A percentile compares a stretch with the other conserved stretches of the same genome.
phyloP scores from a whole-genome alignment of 2,888 invertebrate genomes.

The Seira musarum region DNA sequence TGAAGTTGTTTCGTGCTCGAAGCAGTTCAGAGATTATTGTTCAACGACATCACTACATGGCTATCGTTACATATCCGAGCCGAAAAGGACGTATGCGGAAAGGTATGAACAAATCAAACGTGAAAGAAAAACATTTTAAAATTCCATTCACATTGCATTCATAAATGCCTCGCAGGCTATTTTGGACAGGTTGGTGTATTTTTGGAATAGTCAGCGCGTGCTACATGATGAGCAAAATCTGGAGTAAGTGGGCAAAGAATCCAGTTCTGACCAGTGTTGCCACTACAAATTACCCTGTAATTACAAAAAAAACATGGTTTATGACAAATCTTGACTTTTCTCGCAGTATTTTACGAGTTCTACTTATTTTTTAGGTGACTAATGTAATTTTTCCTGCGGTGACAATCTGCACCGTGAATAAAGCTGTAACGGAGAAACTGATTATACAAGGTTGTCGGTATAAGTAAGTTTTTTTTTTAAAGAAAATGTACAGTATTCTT shows the following conservation, averaged over 20 bases:
- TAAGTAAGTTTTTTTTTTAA: constrained; percentile 61
- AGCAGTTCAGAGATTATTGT: constrained; percentile 64
- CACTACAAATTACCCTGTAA: constrained; percentile 66
- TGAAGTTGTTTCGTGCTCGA: constrained; percentile 37
- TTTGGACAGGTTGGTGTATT: constrained; percentile 64
- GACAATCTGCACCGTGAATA: constrained; percentile 65
- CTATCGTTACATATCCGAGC: constrained; percentile 64
- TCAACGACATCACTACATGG: constrained; percentile 65
- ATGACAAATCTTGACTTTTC: neutral
- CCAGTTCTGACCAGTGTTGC: constrained; percentile 67
- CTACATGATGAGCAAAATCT: constrained; percentile 67
- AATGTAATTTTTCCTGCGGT: constrained; percentile 67
- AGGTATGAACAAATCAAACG: constrained; percentile 43
- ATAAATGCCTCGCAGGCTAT: constrained; percentile 44
- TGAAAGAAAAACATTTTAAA: neutral
- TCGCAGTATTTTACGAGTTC: neutral
- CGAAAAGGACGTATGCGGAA: constrained; percentile 57
- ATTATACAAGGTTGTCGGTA: constrained; percentile 64
- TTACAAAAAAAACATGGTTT: neutral
- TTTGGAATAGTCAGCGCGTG: constrained; percentile 62
- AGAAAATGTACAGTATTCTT: too few relatives aligned
- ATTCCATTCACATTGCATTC: neutral
- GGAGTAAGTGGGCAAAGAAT: constrained; percentile 65
- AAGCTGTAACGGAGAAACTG: constrained; percentile 61
- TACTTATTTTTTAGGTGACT: constrained; percentile 32